Evolutionary conservation across 2,888 invertebrate species (phyloP).

Genomic region (Plebejus melissa): DNA sequence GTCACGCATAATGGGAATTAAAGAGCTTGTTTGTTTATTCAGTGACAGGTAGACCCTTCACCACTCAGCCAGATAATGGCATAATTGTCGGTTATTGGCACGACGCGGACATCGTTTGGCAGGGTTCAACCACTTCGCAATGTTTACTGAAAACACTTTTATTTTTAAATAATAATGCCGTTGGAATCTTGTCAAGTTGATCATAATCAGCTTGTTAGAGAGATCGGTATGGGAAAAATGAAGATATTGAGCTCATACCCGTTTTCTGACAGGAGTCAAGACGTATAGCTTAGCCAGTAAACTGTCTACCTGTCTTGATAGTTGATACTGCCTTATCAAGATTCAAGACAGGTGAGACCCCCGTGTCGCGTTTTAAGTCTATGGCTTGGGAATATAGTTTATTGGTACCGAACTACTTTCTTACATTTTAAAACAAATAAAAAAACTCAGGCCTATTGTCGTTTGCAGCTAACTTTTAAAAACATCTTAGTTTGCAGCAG

Average conservation of each 20-base stretch:
- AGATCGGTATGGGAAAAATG: not conserved
- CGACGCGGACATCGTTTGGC: not conserved
- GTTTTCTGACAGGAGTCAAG: not conserved
- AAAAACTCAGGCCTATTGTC: too few relatives aligned
- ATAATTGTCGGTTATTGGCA: conserved; percentile 21
- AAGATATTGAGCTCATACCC: too few relatives aligned
- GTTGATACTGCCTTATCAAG: too few relatives aligned
- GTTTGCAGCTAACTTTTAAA: too few relatives aligned
- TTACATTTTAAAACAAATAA: too few relatives aligned
- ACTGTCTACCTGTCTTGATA: too few relatives aligned
- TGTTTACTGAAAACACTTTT: conserved; percentile 15
- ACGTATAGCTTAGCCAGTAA: too few relatives aligned
- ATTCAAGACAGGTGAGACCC: too few relatives aligned
- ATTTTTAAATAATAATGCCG: conserved; percentile 14
- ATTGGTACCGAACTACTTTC: too few relatives aligned
- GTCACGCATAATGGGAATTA: not conserved
- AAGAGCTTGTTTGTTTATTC: not conserved
- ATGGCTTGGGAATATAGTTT: too few relatives aligned
- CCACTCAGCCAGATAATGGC: conserved; percentile 17
- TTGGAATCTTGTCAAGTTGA: conserved; percentile 11
- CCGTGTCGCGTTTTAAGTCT: too few relatives aligned
- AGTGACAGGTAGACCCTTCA: not conserved
- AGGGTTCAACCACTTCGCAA: conserved; percentile 13
- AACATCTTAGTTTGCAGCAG: not conserved
- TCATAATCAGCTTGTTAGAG: conserved; percentile 2